A percentile compares a stretch with the other conserved stretches of the same genome.
phyloP scores from a whole-genome alignment of 64 coral and sea anemone genomes.

The Montipora sp. region DNA sequence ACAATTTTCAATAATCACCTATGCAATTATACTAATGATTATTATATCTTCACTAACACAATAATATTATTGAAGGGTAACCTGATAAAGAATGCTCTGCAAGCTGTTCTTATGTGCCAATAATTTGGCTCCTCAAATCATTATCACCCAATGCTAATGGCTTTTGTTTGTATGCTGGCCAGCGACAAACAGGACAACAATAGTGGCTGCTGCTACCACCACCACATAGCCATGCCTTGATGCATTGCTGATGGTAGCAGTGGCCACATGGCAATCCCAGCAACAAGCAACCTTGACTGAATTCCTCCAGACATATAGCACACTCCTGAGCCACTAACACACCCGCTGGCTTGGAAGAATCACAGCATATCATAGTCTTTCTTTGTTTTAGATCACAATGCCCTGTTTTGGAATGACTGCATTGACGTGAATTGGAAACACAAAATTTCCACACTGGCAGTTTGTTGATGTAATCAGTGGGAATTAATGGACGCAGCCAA shows the following conservation, averaged over 20 bases:
- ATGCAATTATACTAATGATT: too few species aligned
- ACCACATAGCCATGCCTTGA: conserved; percentile 65
- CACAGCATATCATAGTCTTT: conserved; percentile 6
- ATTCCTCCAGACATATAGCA: conserved; percentile 78
- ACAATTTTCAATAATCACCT: too few species aligned
- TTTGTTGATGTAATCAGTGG: conserved; percentile 65
- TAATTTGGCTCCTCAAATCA: neutral
- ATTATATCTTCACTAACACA: too few species aligned
- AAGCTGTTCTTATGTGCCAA: neutral
- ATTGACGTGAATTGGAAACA: neutral
- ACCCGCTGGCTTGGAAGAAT: conserved; percentile 28
- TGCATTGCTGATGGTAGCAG: conserved; percentile 79
- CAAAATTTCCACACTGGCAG: conserved; percentile 74
- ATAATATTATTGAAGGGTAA: too few species aligned
- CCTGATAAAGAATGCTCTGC: neutral
- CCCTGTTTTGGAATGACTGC: neutral
- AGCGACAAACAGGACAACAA: conserved; percentile 79
- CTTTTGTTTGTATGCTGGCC: conserved; percentile 79
- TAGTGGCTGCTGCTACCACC: conserved; percentile 51
- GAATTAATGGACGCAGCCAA: conserved; percentile 73
- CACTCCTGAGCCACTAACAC: conserved; percentile 66
- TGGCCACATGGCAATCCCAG: conserved; percentile 81
- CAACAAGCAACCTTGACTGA: conserved; percentile 39
- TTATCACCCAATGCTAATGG: neutral
- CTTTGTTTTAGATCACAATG: neutral